Evolutionary conservation across 2,797 vertebrate species (phyloP), one percentile per base, ranked within the genome.

Genomic region (Propithecus deckenii): DNA sequence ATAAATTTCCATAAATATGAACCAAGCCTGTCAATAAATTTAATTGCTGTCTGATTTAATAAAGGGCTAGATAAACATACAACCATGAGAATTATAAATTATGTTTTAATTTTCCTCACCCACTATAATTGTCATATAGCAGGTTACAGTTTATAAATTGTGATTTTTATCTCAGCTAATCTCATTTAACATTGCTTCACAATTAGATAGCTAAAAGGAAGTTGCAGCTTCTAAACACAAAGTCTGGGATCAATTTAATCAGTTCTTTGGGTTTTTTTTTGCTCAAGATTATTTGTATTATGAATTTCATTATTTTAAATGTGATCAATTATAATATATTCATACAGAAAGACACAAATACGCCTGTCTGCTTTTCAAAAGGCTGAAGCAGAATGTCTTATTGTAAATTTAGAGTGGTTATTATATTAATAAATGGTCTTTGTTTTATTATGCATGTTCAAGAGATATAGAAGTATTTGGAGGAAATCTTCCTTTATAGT

Each of bases 151-250:
- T 91, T 93, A 32, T 88, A 84, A 94, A 35, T 91, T 93, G 22
- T 86, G 50, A 93, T 71, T 95, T 97, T 97, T 96, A 97, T 97
- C 92, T 93, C 87, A 69, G 67, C 46, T 96, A 95, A 35, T 20
- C 1, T 97, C 84, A 89, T 48, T 91, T 95, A 80, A 65, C 32
- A 65, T 93, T 59, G 15, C 48, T 97, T 98, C 97, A 97, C 74
- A 97, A 65, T 91, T 91, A 97, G 74, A 94, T 94, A 97, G 9
- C 48, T 85, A 81, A 69, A 92, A 92, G 55, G 38, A 96, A 94
- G 89, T 88, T 78, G 20, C 10, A 93, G 35, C 9, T 96, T 59
- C 30, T 91, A 92, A 61, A 92, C 14, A 30, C 10, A 83, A 95
- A 71, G 0, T 0, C 5, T 76, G 2, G 30, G 14, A 93, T 4